These are phyloP conservation scores for Caenorhabditis sp. DNA, from an alignment of 2,888 invertebrate species.

Conservation along the genomic window DNA sequence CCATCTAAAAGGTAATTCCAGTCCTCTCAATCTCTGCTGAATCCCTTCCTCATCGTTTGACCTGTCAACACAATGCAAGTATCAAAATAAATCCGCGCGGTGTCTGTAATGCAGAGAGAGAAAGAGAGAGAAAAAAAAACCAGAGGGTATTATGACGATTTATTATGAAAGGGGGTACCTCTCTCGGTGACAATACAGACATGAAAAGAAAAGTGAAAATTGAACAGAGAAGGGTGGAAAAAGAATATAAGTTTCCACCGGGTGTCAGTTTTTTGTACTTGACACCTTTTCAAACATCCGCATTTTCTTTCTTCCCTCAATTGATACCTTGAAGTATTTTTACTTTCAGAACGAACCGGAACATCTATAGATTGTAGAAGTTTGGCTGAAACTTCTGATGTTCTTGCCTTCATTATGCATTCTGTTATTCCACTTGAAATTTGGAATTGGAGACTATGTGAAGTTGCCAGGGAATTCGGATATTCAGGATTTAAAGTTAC, in stretches of 20 bases:
- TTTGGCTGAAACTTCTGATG: not conserved
- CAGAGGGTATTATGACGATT: slow-evolving; percentile 12
- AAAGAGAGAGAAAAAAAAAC: slow-evolving; percentile 1
- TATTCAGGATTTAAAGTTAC: slow-evolving; percentile 83
- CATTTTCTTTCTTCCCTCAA: not conserved
- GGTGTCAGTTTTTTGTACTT: slow-evolving; percentile 2
- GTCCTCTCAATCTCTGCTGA: not conserved
- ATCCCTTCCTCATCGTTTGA: slow-evolving; percentile 22
- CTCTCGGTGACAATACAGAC: not conserved
- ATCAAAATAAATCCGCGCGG: slow-evolving; percentile 52
- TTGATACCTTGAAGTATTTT: not conserved
- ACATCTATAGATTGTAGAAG: not conserved
- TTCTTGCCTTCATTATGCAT: not conserved
- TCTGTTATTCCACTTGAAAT: not conserved
- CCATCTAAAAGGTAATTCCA: slow-evolving; percentile 2
- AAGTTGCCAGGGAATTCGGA: slow-evolving; percentile 35
- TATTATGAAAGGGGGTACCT: not conserved
- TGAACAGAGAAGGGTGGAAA: slow-evolving; percentile 19
- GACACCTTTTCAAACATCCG: not conserved
- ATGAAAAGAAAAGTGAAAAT: slow-evolving; percentile 24
- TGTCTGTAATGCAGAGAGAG: slow-evolving; percentile 3
- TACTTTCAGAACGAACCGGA: not conserved
- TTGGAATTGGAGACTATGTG: slow-evolving; percentile 22
- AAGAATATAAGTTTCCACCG: slow-evolving; percentile 16
- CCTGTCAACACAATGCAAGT: slow-evolving; percentile 47